phyloP scores from a whole-genome alignment of 2,113 vertebrate genomes.

The Hirundichthys speculiger region DNA sequence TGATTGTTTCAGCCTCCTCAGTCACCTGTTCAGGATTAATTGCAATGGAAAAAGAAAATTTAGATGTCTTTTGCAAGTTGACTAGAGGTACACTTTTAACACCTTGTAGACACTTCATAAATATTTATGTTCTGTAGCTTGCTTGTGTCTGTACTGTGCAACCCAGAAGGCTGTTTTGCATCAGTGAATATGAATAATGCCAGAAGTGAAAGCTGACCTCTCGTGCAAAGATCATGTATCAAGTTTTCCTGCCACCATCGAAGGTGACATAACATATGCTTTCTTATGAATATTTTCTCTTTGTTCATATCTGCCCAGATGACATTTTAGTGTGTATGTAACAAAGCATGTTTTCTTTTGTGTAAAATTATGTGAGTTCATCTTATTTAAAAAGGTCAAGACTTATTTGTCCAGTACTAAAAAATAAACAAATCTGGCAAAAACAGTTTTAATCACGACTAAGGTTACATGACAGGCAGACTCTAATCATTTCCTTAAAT shows the following conservation, averaged over 20 bases:
- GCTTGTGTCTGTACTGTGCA: conserved; percentile 38
- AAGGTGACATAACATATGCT: conserved; percentile 46
- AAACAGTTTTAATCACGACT: too few species aligned
- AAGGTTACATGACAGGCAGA: too few species aligned
- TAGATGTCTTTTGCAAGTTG: conserved; percentile 31
- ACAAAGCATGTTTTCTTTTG: neutral
- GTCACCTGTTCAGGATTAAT: conserved; percentile 1
- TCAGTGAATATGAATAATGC: conserved; percentile 59
- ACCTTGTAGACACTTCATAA: conserved; percentile 42
- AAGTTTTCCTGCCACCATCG: conserved; percentile 43
- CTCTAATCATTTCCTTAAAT: too few species aligned
- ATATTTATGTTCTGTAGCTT: conserved; percentile 47
- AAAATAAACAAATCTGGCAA: too few species aligned
- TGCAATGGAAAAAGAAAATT: conserved; percentile 24
- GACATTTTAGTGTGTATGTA: conserved; percentile 1
- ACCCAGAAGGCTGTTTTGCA: conserved; percentile 59
- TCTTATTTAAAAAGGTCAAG: neutral
- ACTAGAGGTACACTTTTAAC: conserved; percentile 33
- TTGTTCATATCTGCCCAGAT: neutral
- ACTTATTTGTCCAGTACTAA: too few species aligned
- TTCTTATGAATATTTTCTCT: conserved; percentile 26
- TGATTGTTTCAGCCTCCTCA: neutral
- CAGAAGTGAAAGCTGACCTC: conserved; percentile 57
- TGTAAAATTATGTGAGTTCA: neutral
- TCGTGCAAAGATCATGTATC: conserved; percentile 61